Evolutionary conservation across 2,797 vertebrate species (phyloP).

Genomic region (Denticeps clupeoides): DNA sequence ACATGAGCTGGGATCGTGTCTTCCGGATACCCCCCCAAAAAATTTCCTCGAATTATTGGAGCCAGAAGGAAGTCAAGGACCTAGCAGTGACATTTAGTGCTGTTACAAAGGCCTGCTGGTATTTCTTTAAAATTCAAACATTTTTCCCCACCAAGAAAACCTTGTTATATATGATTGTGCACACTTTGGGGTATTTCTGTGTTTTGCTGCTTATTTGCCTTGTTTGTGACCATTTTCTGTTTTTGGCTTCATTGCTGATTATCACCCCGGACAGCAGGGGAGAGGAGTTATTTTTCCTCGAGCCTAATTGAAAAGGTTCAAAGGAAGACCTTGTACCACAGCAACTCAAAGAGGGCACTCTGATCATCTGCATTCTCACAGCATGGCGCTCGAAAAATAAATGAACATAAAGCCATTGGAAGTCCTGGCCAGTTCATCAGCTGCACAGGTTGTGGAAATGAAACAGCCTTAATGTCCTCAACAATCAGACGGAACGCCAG

Average conservation of each 20-base stretch:
- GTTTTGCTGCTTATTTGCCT: conserved; percentile 14
- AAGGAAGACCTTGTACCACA: conserved; percentile 11
- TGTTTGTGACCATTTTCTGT: no score
- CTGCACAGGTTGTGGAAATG: not conserved
- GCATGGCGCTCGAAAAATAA: not conserved
- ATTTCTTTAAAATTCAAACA: no score
- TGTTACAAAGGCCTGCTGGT: no score
- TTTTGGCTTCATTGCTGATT: conserved; percentile 10
- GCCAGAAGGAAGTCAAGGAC: no score
- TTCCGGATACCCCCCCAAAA: no score
- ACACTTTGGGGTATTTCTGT: no score
- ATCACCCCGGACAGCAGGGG: not conserved
- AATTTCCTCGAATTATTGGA: no score
- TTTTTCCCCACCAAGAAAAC: no score
- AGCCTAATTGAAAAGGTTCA: conserved; percentile 20
- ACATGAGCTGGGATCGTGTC: no score
- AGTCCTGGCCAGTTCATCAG: not conserved
- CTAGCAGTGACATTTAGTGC: no score
- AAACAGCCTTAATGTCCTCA: not conserved
- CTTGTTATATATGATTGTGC: no score
- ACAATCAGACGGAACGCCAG: not conserved
- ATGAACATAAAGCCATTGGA: conserved; percentile 7
- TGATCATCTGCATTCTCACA: conserved; percentile 7
- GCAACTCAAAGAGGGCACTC: conserved; percentile 1
- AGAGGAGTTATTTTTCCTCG: conserved; percentile 9